Percentiles rank a stretch among this genome's conserved stretches.
Conservation (phyloP, 2,797 vertebrate genomes). For the Malacoctenus gilli region DNA sequence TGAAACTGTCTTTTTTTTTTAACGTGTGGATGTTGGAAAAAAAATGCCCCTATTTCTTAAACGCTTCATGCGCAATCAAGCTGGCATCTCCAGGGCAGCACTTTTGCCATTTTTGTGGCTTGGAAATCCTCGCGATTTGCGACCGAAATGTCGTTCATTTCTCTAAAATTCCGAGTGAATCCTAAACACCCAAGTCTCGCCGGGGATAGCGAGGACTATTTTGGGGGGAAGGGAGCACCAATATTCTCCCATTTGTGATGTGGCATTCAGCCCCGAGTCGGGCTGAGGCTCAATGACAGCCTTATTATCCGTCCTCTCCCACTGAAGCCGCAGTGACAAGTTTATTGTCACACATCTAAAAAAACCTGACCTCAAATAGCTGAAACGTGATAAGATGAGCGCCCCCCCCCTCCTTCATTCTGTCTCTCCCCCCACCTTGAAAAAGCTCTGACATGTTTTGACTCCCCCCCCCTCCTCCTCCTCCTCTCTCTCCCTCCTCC, state of each 20-base stretch:
- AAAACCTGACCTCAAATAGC: conserved; percentile 25
- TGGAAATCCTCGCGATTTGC: background rate
- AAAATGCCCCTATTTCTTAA: background rate
- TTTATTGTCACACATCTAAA: conserved; percentile 24
- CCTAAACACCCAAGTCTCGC: background rate
- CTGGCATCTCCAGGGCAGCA: conserved; percentile 3
- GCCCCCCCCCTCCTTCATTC: background rate
- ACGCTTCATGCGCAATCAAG: conserved; percentile 27
- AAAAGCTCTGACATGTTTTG: conserved; percentile 57
- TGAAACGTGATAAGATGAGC: conserved; percentile 2
- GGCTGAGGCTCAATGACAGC: conserved; percentile 4
- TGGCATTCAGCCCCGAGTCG: background rate
- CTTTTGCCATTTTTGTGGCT: conserved; percentile 3
- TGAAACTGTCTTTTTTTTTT: conserved; percentile 1
- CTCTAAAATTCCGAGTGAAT: background rate
- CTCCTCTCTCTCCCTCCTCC: conserved; percentile 6
- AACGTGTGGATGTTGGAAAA: conserved; percentile 5
- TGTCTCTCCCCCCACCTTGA: background rate
- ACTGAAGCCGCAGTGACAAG: conserved; percentile 31
- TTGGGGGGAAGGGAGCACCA: too few relatives aligned
- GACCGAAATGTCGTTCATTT: conserved; percentile 12
- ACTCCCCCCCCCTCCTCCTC: conserved; percentile 23
- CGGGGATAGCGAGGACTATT: too few relatives aligned
- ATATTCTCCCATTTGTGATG: background rate
- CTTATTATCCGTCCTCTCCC: conserved; percentile 1